Evolutionary conservation across 2,113 vertebrate genomes (phyloP).

Genomic region (Climacteris rufus): DNA sequence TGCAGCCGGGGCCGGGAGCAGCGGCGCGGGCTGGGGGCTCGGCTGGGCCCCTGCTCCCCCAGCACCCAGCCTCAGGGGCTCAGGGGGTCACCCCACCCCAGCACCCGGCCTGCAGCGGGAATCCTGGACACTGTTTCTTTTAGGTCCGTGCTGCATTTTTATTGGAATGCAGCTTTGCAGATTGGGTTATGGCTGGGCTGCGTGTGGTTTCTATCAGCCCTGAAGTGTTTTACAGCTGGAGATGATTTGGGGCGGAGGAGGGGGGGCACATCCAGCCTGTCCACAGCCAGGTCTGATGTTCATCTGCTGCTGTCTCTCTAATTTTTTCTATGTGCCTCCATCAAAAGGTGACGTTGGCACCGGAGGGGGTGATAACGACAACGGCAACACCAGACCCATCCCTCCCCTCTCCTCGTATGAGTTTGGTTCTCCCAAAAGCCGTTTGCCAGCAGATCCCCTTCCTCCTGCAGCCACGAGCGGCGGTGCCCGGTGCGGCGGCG

Average conservation of each 20-base stretch:
- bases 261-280: background rate
- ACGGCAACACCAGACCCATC: background rate
- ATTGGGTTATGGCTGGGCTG: constrained; percentile 1
- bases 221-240: constrained; percentile 53
- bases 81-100: background rate
- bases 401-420: background rate
- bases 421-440: background rate
- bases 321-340: background rate
- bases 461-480: fast-evolving
- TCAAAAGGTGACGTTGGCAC: background rate
- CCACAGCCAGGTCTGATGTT: constrained; percentile 19
- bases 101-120: background rate
- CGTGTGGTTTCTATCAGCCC: constrained; percentile 41
- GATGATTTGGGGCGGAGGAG: background rate
- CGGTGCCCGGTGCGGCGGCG: background rate
- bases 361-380: background rate
- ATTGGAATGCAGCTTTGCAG: constrained; percentile 43
- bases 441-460: background rate
- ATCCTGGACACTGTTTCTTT: background rate
- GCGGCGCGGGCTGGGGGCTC: background rate
- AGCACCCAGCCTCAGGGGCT: background rate
- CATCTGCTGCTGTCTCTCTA: background rate
- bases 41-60: background rate
- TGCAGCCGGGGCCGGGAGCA: background rate
- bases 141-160: background rate